phyloP scores from a whole-genome alignment of 2,888 invertebrate genomes.

The Chironomus tentans region DNA sequence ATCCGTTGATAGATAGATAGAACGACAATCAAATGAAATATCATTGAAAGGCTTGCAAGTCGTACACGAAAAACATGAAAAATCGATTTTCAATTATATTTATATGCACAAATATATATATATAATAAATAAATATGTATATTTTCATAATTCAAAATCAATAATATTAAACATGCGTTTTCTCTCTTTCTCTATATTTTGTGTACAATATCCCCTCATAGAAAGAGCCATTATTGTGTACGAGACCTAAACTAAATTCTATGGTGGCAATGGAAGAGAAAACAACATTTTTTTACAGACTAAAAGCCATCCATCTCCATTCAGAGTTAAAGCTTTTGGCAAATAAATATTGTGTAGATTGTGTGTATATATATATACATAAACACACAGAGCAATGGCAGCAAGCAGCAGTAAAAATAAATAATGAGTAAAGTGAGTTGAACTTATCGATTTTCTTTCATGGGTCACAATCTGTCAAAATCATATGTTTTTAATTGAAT shows the following conservation, averaged over 20 bases:
- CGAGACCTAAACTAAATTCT: no score
- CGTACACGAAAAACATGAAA: not conserved
- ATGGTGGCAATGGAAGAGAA: no score
- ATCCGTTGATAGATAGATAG: conserved; percentile 20
- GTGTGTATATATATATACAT: no score
- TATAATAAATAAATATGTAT: not conserved
- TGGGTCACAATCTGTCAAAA: conserved; percentile 12
- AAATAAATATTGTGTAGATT: no score
- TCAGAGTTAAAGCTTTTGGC: not conserved
- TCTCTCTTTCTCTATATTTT: not conserved
- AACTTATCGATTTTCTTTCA: conserved; percentile 7
- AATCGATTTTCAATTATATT: conserved; percentile 14
- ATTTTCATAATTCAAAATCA: conserved; percentile 18
- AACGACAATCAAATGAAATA: conserved; percentile 21
- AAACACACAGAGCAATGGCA: not conserved
- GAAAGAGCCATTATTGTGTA: no score
- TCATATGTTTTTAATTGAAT: conserved; percentile 2
- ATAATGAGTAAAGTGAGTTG: not conserved
- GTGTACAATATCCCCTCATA: not conserved
- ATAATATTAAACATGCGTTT: conserved; percentile 23
- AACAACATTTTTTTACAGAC: not conserved
- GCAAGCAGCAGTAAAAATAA: not conserved
- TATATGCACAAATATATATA: not conserved
- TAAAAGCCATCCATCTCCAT: not conserved
- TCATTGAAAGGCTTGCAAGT: not conserved